Evolutionary conservation across 1,140 invertebrate species (phyloP).

Genomic region (Nebria ingens): DNA sequence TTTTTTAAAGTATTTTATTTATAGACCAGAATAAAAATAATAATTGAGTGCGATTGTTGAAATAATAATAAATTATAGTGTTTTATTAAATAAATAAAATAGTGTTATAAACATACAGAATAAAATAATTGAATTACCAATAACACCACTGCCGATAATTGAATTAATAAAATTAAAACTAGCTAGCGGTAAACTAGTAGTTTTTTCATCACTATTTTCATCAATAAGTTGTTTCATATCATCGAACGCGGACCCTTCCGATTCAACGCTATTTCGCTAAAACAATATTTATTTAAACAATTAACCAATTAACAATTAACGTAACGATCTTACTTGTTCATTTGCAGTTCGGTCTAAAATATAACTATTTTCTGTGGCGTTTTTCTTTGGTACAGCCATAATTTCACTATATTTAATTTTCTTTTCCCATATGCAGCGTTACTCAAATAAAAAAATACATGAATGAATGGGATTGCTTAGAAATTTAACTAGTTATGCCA

Average conservation of each 20-base stretch:
- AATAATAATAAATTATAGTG: too few species aligned
- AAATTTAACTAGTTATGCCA: too few species aligned
- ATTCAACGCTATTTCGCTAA: constrained; percentile 42
- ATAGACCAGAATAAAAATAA: too few species aligned
- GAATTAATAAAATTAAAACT: constrained; percentile 90
- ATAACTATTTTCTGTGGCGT: background rate
- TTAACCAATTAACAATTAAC: background rate
- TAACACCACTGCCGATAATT: constrained; percentile 84
- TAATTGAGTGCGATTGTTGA: too few species aligned
- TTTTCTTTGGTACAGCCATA: constrained; percentile 2
- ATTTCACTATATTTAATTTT: background rate
- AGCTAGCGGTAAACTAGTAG: constrained; percentile 59
- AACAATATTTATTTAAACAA: background rate
- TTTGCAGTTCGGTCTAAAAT: background rate
- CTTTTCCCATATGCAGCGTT: background rate
- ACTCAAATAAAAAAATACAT: background rate
- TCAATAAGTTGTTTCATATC: constrained; percentile 44
- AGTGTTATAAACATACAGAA: too few species aligned
- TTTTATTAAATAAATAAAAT: too few species aligned
- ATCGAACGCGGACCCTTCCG: constrained; percentile 43
- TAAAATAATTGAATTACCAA: constrained; percentile 48
- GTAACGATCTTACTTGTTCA: background rate
- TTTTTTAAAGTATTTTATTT: too few species aligned
- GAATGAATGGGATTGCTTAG: background rate
- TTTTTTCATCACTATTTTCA: constrained; percentile 41